Conservation (phyloP, 2,113 vertebrate genomes). For the Pelodiscus sinensis region DNA sequence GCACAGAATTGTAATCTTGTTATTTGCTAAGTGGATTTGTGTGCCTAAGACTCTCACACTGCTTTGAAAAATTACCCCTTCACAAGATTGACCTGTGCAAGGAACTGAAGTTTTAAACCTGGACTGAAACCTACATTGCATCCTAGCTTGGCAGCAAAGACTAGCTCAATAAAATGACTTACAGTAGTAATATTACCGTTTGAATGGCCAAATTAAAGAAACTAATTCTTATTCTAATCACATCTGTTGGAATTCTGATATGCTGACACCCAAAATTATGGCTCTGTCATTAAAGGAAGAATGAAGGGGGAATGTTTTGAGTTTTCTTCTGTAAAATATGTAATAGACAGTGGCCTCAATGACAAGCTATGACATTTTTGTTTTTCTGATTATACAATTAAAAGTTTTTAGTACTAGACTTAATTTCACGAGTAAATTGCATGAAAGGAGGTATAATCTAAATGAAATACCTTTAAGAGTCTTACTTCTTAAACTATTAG, state of each 20-base stretch:
- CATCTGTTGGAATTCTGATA: slow-evolving; percentile 76
- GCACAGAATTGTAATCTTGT: slow-evolving; percentile 63
- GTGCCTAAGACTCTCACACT: slow-evolving; percentile 41
- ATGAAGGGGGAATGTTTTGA: slow-evolving; percentile 75
- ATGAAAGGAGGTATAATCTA: slow-evolving; percentile 60
- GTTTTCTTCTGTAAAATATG: slow-evolving; percentile 67
- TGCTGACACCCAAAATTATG: slow-evolving; percentile 82
- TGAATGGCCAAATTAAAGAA: slow-evolving; percentile 74
- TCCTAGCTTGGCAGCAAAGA: slow-evolving; percentile 48
- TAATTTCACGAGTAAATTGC: slow-evolving; percentile 61
- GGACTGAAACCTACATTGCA: slow-evolving; percentile 49
- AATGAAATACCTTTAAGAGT: slow-evolving; percentile 83
- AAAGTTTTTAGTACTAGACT: slow-evolving; percentile 62
- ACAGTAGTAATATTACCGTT: slow-evolving; percentile 44
- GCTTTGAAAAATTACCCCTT: slow-evolving; percentile 56
- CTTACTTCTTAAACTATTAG: slow-evolving; percentile 77
- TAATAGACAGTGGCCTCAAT: slow-evolving; percentile 32
- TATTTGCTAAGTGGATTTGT: slow-evolving; percentile 60
- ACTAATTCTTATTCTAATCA: slow-evolving; percentile 78
- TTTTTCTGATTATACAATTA: slow-evolving; percentile 59
- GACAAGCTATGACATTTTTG: slow-evolving; percentile 62
- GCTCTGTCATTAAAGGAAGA: slow-evolving; percentile 80
- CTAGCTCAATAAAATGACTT: slow-evolving; percentile 58
- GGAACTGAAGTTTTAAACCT: slow-evolving; percentile 17
- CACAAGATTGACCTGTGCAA: slow-evolving; percentile 58